A percentile compares a stretch with the other conserved stretches of the same genome.
phyloP scores from a whole-genome alignment of 2,888 invertebrate species.

The Argynnis bischoffii region DNA sequence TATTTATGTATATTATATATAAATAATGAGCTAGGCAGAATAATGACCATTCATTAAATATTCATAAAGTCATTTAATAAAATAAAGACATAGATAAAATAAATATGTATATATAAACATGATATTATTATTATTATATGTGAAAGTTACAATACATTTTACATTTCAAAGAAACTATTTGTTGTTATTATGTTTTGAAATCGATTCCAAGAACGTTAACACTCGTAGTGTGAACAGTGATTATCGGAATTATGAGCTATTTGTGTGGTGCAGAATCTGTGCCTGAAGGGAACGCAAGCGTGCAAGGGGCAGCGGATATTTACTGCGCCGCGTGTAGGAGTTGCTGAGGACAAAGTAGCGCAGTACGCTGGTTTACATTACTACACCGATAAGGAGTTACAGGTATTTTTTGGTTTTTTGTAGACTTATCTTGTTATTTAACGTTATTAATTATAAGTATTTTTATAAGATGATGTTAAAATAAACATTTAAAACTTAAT shows the following conservation, averaged over 20 bases:
- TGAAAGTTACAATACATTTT: background rate
- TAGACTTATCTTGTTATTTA: too few relatives aligned
- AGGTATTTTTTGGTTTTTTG: constrained; percentile 71
- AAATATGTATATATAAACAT: too few relatives aligned
- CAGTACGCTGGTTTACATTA: constrained; percentile 96
- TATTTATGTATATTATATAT: too few relatives aligned
- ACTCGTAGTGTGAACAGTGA: constrained; percentile 52
- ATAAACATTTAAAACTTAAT: too few relatives aligned
- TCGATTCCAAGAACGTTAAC: constrained; percentile 32
- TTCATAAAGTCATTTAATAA: too few relatives aligned
- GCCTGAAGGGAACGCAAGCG: constrained; percentile 93
- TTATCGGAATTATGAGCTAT: constrained; percentile 53
- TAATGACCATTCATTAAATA: too few relatives aligned
- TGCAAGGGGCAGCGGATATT: constrained; percentile 92
- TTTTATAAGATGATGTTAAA: too few relatives aligned
- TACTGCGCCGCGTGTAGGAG: constrained; percentile 92
- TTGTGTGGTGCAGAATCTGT: constrained; percentile 90
- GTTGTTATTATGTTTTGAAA: constrained; percentile 8
- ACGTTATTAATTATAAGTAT: too few relatives aligned
- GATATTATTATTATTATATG: too few relatives aligned
- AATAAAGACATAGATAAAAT: too few relatives aligned
- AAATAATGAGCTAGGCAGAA: too few relatives aligned
- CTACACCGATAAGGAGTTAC: constrained; percentile 95
- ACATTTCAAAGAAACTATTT: constrained; percentile 4
- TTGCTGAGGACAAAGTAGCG: constrained; percentile 94